Percentiles rank a stretch among this genome's conserved stretches.
Evolutionary conservation across 2,888 invertebrate genomes (phyloP).

Genomic region (Drosophila conformis): DNA sequence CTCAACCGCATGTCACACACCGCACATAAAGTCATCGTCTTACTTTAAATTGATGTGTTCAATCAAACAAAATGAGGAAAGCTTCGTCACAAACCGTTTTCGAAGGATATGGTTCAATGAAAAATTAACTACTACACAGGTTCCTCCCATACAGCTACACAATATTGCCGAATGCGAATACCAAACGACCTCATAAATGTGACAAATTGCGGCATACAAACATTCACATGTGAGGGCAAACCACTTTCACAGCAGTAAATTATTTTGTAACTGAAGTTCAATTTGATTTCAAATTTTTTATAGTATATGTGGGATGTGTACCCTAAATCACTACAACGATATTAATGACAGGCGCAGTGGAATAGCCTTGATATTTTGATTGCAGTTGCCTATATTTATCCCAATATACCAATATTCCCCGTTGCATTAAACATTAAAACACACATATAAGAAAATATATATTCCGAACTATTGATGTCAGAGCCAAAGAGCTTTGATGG

Average conservation of each 20-base stretch:
- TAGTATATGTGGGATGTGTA: background rate
- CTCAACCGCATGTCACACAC: constrained; percentile 31
- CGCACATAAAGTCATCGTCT: constrained; percentile 49
- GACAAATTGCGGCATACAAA: constrained; percentile 52
- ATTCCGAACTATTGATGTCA: constrained; percentile 24
- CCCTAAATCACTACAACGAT: constrained; percentile 5
- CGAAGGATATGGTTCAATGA: constrained; percentile 55
- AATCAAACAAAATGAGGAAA: constrained; percentile 59
- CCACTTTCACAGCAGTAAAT: constrained; percentile 28
- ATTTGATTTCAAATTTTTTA: constrained; percentile 18
- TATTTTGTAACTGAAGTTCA: constrained; percentile 13
- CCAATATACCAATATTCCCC: background rate
- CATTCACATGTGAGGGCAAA: background rate
- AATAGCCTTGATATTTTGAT: constrained; percentile 9
- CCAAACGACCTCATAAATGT: constrained; percentile 62
- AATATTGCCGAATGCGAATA: constrained; percentile 26
- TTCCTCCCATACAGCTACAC: constrained; percentile 21
- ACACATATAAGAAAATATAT: constrained; percentile 15
- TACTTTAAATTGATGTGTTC: constrained; percentile 59
- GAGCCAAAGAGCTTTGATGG: constrained; percentile 16
- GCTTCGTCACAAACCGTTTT: constrained; percentile 38
- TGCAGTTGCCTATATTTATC: background rate
- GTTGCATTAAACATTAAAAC: constrained; percentile 7
- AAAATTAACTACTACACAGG: constrained; percentile 60
- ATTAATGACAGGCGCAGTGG: constrained; percentile 12